phyloP scores from a whole-genome alignment of 2,888 invertebrate genomes.

The Thymelicus lineola region DNA sequence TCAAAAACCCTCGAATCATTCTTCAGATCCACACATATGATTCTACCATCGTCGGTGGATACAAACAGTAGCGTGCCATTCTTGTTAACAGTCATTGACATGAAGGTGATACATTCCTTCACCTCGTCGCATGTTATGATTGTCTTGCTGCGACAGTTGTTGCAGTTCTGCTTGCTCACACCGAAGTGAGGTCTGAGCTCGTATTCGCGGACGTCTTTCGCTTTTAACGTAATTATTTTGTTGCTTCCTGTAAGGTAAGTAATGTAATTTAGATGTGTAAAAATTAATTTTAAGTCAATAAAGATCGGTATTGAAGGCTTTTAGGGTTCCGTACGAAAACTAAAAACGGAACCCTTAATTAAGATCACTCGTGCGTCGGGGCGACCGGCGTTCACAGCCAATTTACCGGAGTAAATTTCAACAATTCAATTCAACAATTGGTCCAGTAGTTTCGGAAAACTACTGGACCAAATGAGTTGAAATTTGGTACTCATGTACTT shows the following conservation, averaged over 20 bases:
- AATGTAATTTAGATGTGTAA: neutral
- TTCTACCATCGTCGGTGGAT: slow-evolving; percentile 73
- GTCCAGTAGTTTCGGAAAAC: too few relatives aligned
- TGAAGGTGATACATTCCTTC: slow-evolving; percentile 64
- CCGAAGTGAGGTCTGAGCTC: slow-evolving; percentile 55
- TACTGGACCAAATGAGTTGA: too few relatives aligned
- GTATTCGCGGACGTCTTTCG: slow-evolving; percentile 67
- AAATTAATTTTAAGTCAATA: too few relatives aligned
- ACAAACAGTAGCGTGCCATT: slow-evolving; percentile 72
- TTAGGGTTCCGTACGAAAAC: too few relatives aligned
- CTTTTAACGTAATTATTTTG: slow-evolving; percentile 71
- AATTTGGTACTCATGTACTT: too few relatives aligned
- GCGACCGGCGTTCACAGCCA: too few relatives aligned
- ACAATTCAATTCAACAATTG: too few relatives aligned
- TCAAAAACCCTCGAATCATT: slow-evolving; percentile 67
- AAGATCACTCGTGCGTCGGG: too few relatives aligned
- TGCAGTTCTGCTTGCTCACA: slow-evolving; percentile 52
- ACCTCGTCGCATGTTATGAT: slow-evolving; percentile 63
- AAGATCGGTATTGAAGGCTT: too few relatives aligned
- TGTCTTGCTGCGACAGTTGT: slow-evolving; percentile 55
- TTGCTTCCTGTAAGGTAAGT: slow-evolving; percentile 60
- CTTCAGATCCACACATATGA: slow-evolving; percentile 72
- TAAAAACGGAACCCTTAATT: too few relatives aligned
- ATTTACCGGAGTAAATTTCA: too few relatives aligned
- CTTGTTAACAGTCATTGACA: slow-evolving; percentile 71